Evolutionary conservation across 1,140 invertebrate genomes (phyloP).

Genomic region (Drosophila sucinea): DNA sequence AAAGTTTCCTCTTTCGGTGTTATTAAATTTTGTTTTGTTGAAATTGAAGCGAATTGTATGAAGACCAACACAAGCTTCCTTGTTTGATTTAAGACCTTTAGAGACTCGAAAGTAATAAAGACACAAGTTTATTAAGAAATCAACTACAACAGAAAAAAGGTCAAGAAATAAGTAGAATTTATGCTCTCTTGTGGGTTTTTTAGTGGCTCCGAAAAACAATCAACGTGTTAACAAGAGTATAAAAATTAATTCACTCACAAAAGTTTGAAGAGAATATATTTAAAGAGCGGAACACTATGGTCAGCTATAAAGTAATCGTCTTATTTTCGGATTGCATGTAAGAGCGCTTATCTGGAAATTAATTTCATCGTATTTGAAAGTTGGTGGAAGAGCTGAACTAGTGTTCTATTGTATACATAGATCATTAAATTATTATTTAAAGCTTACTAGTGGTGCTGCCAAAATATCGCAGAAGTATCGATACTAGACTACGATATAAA

Average conservation of each 20-base stretch:
- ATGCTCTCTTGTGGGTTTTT: neutral
- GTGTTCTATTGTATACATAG: no score
- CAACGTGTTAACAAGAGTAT: neutral
- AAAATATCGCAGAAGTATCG: no score
- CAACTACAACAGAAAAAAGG: neutral
- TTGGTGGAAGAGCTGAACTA: no score
- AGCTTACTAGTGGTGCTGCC: no score
- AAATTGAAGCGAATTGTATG: conserved; percentile 11
- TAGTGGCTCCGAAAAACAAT: neutral
- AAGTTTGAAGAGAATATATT: no score
- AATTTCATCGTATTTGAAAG: no score
- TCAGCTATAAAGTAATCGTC: no score
- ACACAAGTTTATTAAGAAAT: conserved; percentile 12
- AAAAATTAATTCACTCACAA: neutral
- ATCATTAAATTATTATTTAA: no score
- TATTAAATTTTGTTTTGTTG: conserved; percentile 21
- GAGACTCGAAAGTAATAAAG: conserved; percentile 5
- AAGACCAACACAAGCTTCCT: neutral
- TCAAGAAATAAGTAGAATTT: neutral
- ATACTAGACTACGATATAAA: no score
- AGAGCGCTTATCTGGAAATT: no score
- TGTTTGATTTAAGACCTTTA: neutral
- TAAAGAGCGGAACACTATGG: no score
- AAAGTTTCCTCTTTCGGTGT: conserved; percentile 20
- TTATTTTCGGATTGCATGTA: no score